These are phyloP conservation scores for Melanotaenia parkinsoni DNA, from an alignment of 2,797 vertebrate genomes.

Conservation along the genomic window DNA sequence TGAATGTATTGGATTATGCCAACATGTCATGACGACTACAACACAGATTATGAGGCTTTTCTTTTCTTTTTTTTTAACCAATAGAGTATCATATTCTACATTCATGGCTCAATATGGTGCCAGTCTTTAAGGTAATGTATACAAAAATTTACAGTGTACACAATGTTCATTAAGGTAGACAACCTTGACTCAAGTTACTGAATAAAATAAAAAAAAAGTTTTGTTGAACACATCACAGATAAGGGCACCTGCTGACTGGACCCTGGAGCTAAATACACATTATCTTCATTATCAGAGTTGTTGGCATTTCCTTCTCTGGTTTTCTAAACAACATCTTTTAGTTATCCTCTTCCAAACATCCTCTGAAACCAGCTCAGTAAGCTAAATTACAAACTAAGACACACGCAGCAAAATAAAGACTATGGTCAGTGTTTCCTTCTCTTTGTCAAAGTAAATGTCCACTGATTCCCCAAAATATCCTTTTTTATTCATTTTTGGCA, in stretches of 20 bases:
- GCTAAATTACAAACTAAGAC: slow-evolving; percentile 52
- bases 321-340: slow-evolving; percentile 16
- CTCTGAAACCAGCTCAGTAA: slow-evolving; percentile 51
- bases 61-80: slow-evolving; percentile 18
- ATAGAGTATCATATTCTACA: slow-evolving; percentile 65
- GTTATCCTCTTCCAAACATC: slow-evolving; percentile 38
- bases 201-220: slow-evolving; percentile 27
- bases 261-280: slow-evolving; percentile 46
- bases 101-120: slow-evolving; percentile 71
- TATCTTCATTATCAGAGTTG: slow-evolving; percentile 25
- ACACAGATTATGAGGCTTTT: slow-evolving; percentile 52
- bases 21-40: slow-evolving; percentile 64
- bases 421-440: slow-evolving; percentile 51
- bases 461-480: slow-evolving; percentile 50
- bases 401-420: slow-evolving; percentile 52
- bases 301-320: slow-evolving; percentile 6
- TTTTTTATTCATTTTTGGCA: slow-evolving; percentile 62
- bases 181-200: slow-evolving; percentile 39
- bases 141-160: slow-evolving; percentile 71
- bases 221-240: slow-evolving; percentile 51
- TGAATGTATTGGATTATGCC: slow-evolving; percentile 31
- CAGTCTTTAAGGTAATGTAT: slow-evolving; percentile 66
- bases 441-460: slow-evolving; percentile 54
- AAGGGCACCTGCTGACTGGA: slow-evolving; percentile 40
- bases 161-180: slow-evolving; percentile 42